Evolutionary conservation across 2,797 vertebrate species (phyloP).

Genomic region (Lagorchestes hirsutus): DNA sequence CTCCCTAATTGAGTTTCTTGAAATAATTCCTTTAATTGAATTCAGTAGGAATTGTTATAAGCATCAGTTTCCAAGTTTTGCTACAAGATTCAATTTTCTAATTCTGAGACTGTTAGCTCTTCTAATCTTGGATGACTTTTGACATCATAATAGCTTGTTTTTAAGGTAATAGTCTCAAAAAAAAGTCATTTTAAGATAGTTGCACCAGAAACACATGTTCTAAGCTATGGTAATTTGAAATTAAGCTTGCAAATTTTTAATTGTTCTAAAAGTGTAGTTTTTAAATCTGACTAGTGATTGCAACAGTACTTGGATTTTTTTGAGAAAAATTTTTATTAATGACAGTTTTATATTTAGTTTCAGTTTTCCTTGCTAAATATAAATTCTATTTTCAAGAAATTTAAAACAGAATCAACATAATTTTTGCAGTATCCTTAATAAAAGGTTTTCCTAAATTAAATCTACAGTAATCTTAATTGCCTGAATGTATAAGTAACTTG

Average conservation of each 20-base stretch:
- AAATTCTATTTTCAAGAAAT: neutral
- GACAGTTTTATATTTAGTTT: neutral
- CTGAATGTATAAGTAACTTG: neutral
- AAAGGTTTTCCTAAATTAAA: neutral
- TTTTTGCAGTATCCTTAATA: neutral
- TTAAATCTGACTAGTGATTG: neutral
- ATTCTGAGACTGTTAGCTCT: neutral
- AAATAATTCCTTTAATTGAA: neutral
- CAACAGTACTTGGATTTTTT: neutral
- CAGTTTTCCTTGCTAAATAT: neutral
- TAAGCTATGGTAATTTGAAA: neutral
- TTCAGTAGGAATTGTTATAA: neutral
- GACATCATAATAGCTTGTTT: neutral
- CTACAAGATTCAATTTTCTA: neutral
- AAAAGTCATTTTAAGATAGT: neutral
- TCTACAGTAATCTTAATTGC: neutral
- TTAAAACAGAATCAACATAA: neutral
- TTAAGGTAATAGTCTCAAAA: neutral
- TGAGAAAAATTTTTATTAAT: neutral
- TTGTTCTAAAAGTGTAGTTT: neutral
- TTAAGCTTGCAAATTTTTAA: neutral
- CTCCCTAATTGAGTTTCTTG: neutral
- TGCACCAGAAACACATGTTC: neutral
- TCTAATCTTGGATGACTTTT: neutral
- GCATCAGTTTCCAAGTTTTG: neutral